Evolutionary conservation across 2,113 vertebrate species (phyloP), one percentile per base, ranked within the genome.

Genomic region (Brachionichthys hirsutus): DNA sequence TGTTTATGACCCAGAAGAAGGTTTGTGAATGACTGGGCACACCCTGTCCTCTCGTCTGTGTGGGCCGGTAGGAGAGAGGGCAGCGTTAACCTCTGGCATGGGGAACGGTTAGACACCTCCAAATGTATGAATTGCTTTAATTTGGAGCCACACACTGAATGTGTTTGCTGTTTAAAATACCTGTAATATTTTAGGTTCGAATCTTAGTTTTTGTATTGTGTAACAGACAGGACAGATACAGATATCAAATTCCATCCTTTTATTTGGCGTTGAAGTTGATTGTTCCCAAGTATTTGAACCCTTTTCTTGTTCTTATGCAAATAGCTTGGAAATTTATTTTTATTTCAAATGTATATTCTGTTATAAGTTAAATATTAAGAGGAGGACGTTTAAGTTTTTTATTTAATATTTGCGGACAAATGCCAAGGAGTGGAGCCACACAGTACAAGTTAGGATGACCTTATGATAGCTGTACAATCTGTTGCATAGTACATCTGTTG

Each of bases 41-140:
- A 73, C 47, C 62, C 53, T 17, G 58, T 69, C 75, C 62, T 76
- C 74, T 75, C 61, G 40, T 75, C 55, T 54, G 58, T 81, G 68
- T 78, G 69, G 50, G 56, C 57, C 54, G 5, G 81, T 67, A 78
- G 83, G 68, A 81, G 73, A 83, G 79, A 47, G 75, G 78, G 74
- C 75, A 86, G 72, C 79, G 62, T 59, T 71, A 86, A 86, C 88
- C 85, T 88, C 85, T 87, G 84, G 75, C 88, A 62, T 54, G 42
- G 59, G 84, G 87, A 85, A 77, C 78, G 81, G 80, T 89, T 83
- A 82, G 81, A 74, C 67, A 67, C 43, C 77, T 78, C 56, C 51
- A 63, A 60, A 70, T 68, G 75, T 68, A 70, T 84, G 82, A 83
- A 78, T 80, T 17, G 42, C 66, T 49, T 59, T 62, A 58, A 38